Evolutionary conservation across 2,797 vertebrate genomes (phyloP).

Genomic region (Ibycter americanus): DNA sequence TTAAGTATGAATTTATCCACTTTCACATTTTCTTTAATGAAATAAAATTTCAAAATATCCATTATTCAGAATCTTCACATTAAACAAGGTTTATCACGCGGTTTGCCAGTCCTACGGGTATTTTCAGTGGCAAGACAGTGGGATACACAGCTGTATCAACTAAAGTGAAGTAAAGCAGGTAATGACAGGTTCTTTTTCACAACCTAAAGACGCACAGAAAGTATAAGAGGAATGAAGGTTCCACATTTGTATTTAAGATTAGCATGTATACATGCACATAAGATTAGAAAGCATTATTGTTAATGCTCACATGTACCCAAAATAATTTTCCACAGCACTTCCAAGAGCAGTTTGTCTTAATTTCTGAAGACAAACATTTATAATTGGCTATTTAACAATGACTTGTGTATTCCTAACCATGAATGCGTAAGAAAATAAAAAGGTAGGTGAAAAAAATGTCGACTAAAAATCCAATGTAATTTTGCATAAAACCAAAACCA

Average conservation of each 20-base stretch:
- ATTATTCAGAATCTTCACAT: not conserved
- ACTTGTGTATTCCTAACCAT: not conserved
- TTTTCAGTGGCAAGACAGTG: not conserved
- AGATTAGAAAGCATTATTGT: not conserved
- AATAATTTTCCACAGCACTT: not conserved
- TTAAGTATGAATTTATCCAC: accelerated
- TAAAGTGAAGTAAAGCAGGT: not conserved
- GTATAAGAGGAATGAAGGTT: accelerated
- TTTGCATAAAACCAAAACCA: conserved; percentile 51
- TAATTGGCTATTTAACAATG: not conserved
- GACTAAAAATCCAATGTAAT: not conserved
- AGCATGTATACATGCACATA: accelerated
- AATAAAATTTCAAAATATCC: not conserved
- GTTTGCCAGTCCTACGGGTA: not conserved
- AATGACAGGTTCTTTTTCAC: not conserved
- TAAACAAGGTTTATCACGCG: not conserved
- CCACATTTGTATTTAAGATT: not conserved
- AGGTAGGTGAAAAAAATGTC: not conserved
- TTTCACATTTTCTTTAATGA: not conserved
- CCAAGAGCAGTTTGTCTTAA: not conserved
- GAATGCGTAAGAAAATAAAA: not conserved
- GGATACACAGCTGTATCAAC: not conserved
- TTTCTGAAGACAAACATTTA: not conserved
- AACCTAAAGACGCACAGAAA: not conserved
- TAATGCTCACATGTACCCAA: not conserved